Evolutionary conservation across 2,888 invertebrate species (phyloP), one percentile per base, ranked within the genome.

Genomic region (Perithous albicinctus): DNA sequence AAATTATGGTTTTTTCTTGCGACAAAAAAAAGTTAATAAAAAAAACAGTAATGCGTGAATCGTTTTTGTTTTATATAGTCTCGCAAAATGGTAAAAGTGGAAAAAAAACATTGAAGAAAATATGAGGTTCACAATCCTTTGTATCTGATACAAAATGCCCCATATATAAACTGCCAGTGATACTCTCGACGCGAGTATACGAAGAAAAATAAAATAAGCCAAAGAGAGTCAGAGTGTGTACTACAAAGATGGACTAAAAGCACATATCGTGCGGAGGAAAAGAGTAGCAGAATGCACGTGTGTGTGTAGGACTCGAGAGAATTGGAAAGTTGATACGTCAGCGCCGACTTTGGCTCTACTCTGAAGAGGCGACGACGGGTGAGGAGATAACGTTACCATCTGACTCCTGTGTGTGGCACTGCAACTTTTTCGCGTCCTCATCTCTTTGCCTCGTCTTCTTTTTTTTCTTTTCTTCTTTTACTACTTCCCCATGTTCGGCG

Each of bases 261-360:
- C 43, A 46, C 29, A 56, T 10, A 20, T 12, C 15, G n/a, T n/a
- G 32, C 15, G 64, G 66, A 64, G 54, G 18, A 43, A 41, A 38
- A 23, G 38, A 73, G 51, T 20, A 66, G 10, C 18, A 51, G 67
- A 32, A 67, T 64, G 69, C 35, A 59, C 18, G 74, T 61, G 73
- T 63, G 74, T 61, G 73, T 63, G 73, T 29, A 12, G 66, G 26
- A 61, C 72, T 72, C 66, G 32, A 48, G 43, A 66, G 64, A 75
- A 75, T 75, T 66, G 75, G 77, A 70, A 70, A 70, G 61, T 67
- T 69, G 59, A 69, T 77, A 77, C 46, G 61, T 70, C 77, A 77
- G 56, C 56, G 46, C 46, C 46, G 67, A 66, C 51, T 75, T 66
- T 66, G 43, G 72, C 54, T 59, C 56, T 43, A n/a, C 54, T 59